Evolutionary conservation across 2,888 invertebrate species (phyloP), one percentile per base, ranked within the genome.

Genomic region (Augochlorella aurata): DNA sequence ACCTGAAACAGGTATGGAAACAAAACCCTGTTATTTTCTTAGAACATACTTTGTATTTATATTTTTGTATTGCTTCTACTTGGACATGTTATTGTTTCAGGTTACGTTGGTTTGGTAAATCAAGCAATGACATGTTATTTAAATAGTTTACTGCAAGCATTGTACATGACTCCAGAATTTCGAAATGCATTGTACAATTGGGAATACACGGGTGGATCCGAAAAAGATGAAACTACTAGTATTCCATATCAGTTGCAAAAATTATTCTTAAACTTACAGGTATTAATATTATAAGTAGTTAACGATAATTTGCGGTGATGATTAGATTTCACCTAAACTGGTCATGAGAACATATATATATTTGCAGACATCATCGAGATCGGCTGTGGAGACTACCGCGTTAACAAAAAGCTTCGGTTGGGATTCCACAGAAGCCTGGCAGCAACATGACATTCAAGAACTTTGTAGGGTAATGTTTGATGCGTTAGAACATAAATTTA

Each of bases 71-170:
- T 12, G 2, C 70, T 67, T 44, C 61, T 74, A 72, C 47, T 69
- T 77, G 66, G 45, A 63, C 66, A 7, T 65, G 10, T 52, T 75
- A 47, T 72, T 73, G n/a, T 81, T 85, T 63, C 66, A 91, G 95
- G 94, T 81, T 97, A 96, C 93, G 97, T 97, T 14, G 98, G 97
- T 52, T 94, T 98, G 71, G 97, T 97, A 12, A 98, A 98, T 93
- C 97, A 98, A 93, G 98, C 98, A 0, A 98, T 98, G 98, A 98
- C 98, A 0, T 98, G 98, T 92, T 98, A 98, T 92, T 94, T 98
- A 79, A 98, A 98, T 94, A 97, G 97, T 93, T 94, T 98, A 67
- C 94, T 98, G 44, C 98, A 98, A 94, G 97, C 98, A 0, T 94
- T 98, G 8, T 98, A 95, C 91, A 98, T 98, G 97, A 98, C 98